Conservation (phyloP, 2,797 vertebrate species). For the Discoglossus pictus region DNA sequence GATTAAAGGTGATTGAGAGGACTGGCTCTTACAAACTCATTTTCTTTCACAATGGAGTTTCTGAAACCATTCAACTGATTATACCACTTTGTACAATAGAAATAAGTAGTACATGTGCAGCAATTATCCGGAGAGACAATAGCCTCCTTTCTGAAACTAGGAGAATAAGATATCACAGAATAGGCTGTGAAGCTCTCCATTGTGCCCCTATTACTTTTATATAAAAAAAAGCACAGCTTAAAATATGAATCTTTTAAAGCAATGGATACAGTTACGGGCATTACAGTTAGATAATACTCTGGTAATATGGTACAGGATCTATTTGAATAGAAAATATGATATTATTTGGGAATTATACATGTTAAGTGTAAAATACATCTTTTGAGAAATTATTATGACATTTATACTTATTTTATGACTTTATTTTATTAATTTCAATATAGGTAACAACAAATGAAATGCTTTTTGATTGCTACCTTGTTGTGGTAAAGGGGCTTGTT, state of each 20-base stretch:
- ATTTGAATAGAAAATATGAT: no score
- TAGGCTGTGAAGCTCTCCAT: slow-evolving; percentile 16
- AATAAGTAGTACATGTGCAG: slow-evolving; percentile 4
- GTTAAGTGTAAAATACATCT: no score
- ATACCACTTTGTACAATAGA: slow-evolving; percentile 14
- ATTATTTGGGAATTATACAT: no score
- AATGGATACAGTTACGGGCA: background rate
- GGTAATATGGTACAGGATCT: no score
- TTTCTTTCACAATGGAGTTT: slow-evolving; percentile 56
- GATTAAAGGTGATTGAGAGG: slow-evolving; percentile 67
- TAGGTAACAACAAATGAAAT: no score
- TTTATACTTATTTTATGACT: no score
- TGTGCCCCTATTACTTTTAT: slow-evolving; percentile 6
- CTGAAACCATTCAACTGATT: slow-evolving; percentile 36
- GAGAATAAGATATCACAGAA: slow-evolving; percentile 28
- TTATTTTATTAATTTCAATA: no score
- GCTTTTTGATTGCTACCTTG: no score
- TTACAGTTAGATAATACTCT: no score
- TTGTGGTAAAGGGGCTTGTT: no score
- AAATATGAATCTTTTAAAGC: slow-evolving; percentile 25
- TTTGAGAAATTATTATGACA: no score
- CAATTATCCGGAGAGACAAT: slow-evolving; percentile 46
- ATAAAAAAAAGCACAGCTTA: slow-evolving; percentile 33
- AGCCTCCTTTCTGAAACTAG: slow-evolving; percentile 15
- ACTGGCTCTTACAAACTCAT: slow-evolving; percentile 58